These are phyloP conservation scores for Phoxinus phoxinus DNA, from an alignment of 2,113 vertebrate genomes.

Conservation along the genomic window DNA sequence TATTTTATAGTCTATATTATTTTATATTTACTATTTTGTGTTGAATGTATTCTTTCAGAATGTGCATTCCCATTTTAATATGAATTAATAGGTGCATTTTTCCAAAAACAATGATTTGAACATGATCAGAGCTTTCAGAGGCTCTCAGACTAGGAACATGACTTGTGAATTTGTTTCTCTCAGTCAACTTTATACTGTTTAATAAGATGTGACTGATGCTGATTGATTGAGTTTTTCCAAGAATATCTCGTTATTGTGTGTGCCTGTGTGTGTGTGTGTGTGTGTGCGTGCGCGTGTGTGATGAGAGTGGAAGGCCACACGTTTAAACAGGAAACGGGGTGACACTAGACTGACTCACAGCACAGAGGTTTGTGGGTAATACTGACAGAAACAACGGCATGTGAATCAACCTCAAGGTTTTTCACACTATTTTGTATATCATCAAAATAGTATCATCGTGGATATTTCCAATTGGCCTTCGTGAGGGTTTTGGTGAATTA, in stretches of 20 bases:
- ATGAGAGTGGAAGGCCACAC: constrained; percentile 16
- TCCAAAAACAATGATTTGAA: neutral
- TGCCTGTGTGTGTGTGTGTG: neutral
- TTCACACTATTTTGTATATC: constrained; percentile 12
- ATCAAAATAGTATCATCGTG: neutral
- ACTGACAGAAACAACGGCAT: neutral
- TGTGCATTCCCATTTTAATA: too few relatives aligned
- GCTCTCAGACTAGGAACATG: neutral
- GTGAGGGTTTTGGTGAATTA: neutral
- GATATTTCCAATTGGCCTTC: neutral
- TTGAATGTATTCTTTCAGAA: neutral
- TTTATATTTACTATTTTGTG: too few relatives aligned
- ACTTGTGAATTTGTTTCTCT: neutral
- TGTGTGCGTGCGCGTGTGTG: neutral
- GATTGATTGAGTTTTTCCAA: constrained; percentile 18
- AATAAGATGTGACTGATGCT: neutral
- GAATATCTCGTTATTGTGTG: too few relatives aligned
- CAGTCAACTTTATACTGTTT: neutral
- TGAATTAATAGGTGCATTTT: neutral
- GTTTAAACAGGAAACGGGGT: constrained; percentile 33
- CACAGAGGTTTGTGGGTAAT: constrained; percentile 44
- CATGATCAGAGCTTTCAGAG: neutral
- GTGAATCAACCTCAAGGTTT: constrained; percentile 11
- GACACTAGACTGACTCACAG: constrained; percentile 37
- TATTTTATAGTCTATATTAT: too few relatives aligned